Evolutionary conservation across 1,140 invertebrate genomes (phyloP), one percentile per base, ranked within the genome.

Genomic region (Bradysia coprophila): DNA sequence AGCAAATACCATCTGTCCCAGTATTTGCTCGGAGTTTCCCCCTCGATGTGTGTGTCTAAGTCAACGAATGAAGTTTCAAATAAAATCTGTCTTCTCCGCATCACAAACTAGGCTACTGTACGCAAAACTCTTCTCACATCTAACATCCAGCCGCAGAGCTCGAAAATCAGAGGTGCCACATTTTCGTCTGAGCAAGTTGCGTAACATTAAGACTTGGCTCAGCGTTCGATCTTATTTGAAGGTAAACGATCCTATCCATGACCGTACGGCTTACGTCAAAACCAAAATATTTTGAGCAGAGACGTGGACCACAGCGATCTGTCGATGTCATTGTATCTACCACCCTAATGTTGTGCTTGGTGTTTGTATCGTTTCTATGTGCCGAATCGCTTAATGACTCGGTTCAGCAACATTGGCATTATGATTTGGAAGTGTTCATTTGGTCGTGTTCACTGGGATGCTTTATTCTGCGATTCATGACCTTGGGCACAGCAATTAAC

Each of bases 191-290:
- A 94, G 93, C 57, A 94, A 90, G 69, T 91, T 97, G 13, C 72
- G 88, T 46, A 95, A 97, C 63, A 95, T 97, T 49, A 95, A 95
- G 66, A 91, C 86, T 2, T 97, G 92, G 92, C 64, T 97, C 1
- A 95, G 90, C 11, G 82, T 96, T 9, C 68, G 92, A 41, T 95
- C 91, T 2, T 97, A 94, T 65, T 71, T 97, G 22, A 88, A 92
- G 72, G 84, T 88, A 57, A 53, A n/a, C n/a, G n/a, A 49, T 24
- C n/a, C 8, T 13, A 8, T 20, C 21, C 21, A 40, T 16, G 34
- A 38, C 11, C 40, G 9, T 42, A 18, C 10, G 28, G 9, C 11
- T 19, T 6, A 10, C 6, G 15, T 39, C 13, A n/a, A 13, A 5
- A 28, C 2, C 20, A 41, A 42, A 38, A 34, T 38, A 50, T 45